phyloP scores from a whole-genome alignment of 1,140 invertebrate genomes.

The Chironomus tepperi region DNA sequence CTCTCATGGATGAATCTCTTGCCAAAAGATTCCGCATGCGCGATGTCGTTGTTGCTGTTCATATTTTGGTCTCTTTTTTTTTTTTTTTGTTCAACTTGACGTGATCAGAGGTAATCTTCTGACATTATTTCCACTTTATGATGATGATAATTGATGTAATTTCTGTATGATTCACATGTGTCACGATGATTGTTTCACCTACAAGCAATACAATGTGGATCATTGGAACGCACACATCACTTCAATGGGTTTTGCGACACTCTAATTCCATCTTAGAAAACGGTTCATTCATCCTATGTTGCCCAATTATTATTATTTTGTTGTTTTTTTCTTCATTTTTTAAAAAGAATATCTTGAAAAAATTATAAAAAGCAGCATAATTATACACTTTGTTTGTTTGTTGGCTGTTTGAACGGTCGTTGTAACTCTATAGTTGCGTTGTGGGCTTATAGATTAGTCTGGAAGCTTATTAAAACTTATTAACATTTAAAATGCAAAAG shows the following conservation, averaged over 20 bases:
- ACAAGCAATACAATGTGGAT: neutral
- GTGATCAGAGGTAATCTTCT: neutral
- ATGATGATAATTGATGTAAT: conserved; percentile 3
- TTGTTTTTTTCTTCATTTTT: neutral
- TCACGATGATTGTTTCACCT: neutral
- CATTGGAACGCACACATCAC: neutral
- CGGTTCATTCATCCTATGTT: conserved; percentile 7
- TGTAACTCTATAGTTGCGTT: no score
- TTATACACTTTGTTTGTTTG: no score
- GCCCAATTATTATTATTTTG: conserved; percentile 1
- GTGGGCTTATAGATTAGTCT: no score
- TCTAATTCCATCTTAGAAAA: neutral
- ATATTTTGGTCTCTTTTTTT: neutral
- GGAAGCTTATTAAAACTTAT: no score
- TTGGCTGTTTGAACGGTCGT: no score
- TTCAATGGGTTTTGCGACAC: neutral
- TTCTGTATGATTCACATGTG: neutral
- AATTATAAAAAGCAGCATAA: no score
- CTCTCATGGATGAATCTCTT: neutral
- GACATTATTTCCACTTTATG: neutral
- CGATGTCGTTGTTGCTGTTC: neutral
- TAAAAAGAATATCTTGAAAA: no score
- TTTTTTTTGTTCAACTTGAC: no score
- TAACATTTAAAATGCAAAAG: no score
- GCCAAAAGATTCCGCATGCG: neutral